Evolutionary conservation across 2,113 vertebrate species (phyloP).

Genomic region (Meriones unguiculatus): DNA sequence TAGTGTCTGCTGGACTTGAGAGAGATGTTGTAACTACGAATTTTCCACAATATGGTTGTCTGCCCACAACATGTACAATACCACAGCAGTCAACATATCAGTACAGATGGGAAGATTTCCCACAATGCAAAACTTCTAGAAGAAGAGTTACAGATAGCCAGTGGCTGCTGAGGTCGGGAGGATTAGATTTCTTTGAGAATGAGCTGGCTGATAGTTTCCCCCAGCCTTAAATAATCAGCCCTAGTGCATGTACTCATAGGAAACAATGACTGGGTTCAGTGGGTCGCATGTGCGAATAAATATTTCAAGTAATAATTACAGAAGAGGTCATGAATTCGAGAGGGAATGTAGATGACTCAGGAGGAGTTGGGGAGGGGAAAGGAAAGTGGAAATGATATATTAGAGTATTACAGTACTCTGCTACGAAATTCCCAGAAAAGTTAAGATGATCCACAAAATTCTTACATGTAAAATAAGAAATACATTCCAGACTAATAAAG

Average conservation of each 20-base stretch:
- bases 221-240: not conserved
- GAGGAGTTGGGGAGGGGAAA: too few relatives aligned
- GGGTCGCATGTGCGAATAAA: not conserved
- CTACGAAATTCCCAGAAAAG: not conserved
- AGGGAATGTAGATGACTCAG: not conserved
- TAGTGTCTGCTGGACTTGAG: not conserved
- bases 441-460: not conserved
- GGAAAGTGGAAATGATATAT: not conserved
- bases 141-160: not conserved
- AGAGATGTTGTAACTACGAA: not conserved
- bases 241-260: not conserved
- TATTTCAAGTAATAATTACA: not conserved
- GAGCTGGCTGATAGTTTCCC: not conserved
- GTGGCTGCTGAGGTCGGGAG: too few relatives aligned
- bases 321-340: not conserved
- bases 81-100: not conserved
- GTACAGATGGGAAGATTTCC: not conserved
- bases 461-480: not conserved
- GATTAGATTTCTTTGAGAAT: not conserved
- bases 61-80: not conserved
- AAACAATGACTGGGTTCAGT: not conserved
- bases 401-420: too few relatives aligned
- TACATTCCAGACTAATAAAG: slow-evolving; percentile 28
- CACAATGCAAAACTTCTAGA: not conserved
- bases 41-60: not conserved